Evolutionary conservation across 2,888 invertebrate genomes (phyloP).

Genomic region (Abrostola tripartita): DNA sequence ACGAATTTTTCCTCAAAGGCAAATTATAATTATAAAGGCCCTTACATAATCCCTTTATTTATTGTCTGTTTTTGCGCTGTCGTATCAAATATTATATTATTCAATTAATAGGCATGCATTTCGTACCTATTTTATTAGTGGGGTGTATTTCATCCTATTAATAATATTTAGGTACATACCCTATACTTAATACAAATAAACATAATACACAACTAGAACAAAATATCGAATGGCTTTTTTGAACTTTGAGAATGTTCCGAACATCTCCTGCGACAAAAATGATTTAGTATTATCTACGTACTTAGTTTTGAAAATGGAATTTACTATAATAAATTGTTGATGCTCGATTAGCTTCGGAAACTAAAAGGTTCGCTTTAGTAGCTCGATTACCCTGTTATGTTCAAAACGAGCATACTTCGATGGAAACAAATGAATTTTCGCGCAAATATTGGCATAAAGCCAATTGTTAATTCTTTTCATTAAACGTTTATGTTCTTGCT

Average conservation of each 20-base stretch:
- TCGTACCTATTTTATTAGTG: background rate
- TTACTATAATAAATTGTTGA: background rate
- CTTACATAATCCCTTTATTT: slow-evolving; percentile 41
- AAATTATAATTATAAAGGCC: slow-evolving; percentile 43
- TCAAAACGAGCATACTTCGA: slow-evolving; percentile 46
- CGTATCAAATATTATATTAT: slow-evolving; percentile 14
- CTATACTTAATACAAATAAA: too few species aligned
- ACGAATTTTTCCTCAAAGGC: slow-evolving; percentile 52
- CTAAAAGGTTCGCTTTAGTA: slow-evolving; percentile 17
- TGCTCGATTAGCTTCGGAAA: slow-evolving; percentile 9
- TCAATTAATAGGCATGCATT: slow-evolving; percentile 10
- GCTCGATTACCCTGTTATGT: slow-evolving; percentile 32
- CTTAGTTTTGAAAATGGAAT: background rate
- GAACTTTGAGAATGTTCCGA: background rate
- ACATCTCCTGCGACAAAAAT: background rate
- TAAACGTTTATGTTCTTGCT: slow-evolving; percentile 45
- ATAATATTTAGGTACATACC: too few species aligned
- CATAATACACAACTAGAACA: background rate
- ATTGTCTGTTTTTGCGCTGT: slow-evolving; percentile 14
- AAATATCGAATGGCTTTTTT: slow-evolving; percentile 15
- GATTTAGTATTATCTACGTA: background rate
- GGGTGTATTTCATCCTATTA: background rate
- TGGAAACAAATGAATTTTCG: slow-evolving; percentile 69
- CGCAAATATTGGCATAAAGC: slow-evolving; percentile 64
- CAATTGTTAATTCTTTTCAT: slow-evolving; percentile 68